Base-by-base conservation (phyloP, 1,140 invertebrate species). In the Drosophila funebris region DNA sequence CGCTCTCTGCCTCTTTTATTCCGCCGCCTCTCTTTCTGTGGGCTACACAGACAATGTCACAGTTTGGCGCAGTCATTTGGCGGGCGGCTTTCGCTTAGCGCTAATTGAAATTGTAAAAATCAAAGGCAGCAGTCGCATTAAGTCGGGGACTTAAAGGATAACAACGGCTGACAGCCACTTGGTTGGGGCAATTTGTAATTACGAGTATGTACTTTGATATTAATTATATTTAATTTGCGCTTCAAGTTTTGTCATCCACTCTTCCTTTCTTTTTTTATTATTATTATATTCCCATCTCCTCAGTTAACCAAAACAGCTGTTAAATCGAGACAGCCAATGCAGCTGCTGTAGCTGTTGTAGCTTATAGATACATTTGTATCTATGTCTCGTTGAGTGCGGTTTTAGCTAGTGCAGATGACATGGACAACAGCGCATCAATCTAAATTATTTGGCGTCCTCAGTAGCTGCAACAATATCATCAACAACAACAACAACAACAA, bases 71-170 rank as follows among this genome's bases (percentile, higher is more conserved):
- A 41, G 56, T 4, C 39, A 44, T 36, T 72, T 63, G 62, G 67
- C 39, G 22, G 62, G 57, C 73, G 46, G 53, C 74, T 22, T 16
- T 57, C 73, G 57, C 67, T 87, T 62, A 72, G 62, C 77, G 78
- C 83, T 87, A 85, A 85, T 85, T 85, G 82, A 85, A 87, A 85
- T 87, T 85, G 82, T 80, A 88, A 81, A 87, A 87, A 87, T 87
- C 82, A 87, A 87, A 87, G 78, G 83, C 50, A 64, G 74, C 53
- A 56, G 53, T 44, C 56, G 71, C 73, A 75, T 85, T 78, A 78
- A 87, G 48, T 46, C 44, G 36, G n/a, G 27, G 71, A 69, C 56
- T 73, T 69, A 78, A 82, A 62, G 78, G 82, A 82, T 87, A 82
- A 82, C 71, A 71, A 63, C 18, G 68, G 54, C 76, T 81, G 76